Percentiles rank a stretch among this genome's conserved stretches.
These are phyloP conservation scores for Zaprionus obscuricornis DNA, from an alignment of 2,888 invertebrate genomes.

Conservation along the genomic window DNA sequence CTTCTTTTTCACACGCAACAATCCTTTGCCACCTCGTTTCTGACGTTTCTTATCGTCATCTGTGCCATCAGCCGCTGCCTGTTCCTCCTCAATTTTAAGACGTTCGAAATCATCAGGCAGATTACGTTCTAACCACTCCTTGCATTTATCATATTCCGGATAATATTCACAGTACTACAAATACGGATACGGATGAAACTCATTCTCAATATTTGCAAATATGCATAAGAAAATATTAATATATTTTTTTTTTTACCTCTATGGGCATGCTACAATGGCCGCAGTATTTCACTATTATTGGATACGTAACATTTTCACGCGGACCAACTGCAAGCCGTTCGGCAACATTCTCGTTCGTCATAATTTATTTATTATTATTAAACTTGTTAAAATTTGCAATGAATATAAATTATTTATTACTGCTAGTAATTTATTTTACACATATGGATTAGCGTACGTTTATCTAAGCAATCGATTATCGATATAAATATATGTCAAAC, in stretches of 20 bases:
- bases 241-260: conserved; percentile 88
- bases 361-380: conserved; percentile 64
- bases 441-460: conserved; percentile 3
- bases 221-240: no score
- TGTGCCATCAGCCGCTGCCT: conserved; percentile 88
- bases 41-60: conserved; percentile 98
- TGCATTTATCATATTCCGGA: conserved; percentile 98
- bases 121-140: conserved; percentile 97
- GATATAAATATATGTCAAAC: background rate
- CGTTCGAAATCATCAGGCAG: conserved; percentile 96
- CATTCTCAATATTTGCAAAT: background rate
- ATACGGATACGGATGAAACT: background rate
- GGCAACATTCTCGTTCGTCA: conserved; percentile 86
- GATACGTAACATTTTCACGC: conserved; percentile 90
- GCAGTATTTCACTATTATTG: conserved; percentile 93
- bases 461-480: conserved; percentile 28
- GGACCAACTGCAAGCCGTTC: conserved; percentile 86
- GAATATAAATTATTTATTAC: conserved; percentile 14
- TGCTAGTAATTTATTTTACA: conserved; percentile 12
- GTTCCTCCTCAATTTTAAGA: conserved; percentile 86
- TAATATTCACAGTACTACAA: conserved; percentile 98
- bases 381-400: conserved; percentile 10
- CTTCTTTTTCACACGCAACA: conserved; percentile 97
- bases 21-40: conserved; percentile 98
- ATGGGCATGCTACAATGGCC: conserved; percentile 98